Percentiles rank a stretch among this genome's conserved stretches.
phyloP scores from a whole-genome alignment of 1,140 invertebrate genomes.

The Lucilia sericata region DNA sequence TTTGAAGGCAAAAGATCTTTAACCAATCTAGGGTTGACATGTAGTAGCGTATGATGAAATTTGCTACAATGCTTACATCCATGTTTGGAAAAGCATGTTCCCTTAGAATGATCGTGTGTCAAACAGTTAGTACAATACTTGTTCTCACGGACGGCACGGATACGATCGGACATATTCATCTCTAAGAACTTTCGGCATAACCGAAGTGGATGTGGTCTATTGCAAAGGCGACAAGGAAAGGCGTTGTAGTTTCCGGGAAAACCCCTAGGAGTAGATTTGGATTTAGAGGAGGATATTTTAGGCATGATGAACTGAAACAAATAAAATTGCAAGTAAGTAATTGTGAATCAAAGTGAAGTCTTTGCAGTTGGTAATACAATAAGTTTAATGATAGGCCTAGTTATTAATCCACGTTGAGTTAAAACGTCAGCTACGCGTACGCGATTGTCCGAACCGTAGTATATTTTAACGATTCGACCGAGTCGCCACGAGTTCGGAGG shows the following conservation, averaged over 20 bases:
- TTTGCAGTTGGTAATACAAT: neutral
- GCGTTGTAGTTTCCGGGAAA: neutral
- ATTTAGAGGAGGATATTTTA: neutral
- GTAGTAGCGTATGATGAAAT: neutral
- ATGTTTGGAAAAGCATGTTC: neutral
- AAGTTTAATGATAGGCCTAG: neutral
- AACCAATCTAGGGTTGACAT: neutral
- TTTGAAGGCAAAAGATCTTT: neutral
- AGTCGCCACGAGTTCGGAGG: neutral
- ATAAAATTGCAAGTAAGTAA: neutral
- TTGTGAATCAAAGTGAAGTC: neutral
- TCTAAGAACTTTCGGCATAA: neutral
- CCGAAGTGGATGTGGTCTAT: neutral
- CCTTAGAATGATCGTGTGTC: neutral
- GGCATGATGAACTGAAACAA: neutral
- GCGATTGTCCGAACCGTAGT: neutral
- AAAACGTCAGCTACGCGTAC: neutral
- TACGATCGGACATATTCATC: neutral
- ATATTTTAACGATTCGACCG: neutral
- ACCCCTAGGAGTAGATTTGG: neutral
- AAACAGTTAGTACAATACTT: neutral
- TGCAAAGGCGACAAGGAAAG: neutral
- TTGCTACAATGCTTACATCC: neutral
- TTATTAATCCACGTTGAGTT: neutral
- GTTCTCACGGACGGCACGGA: neutral